Percentiles rank a stretch among this genome's conserved stretches.
These are phyloP conservation scores for Tetragonula carbonaria DNA, from an alignment of 2,888 invertebrate genomes.

Conservation along the genomic window DNA sequence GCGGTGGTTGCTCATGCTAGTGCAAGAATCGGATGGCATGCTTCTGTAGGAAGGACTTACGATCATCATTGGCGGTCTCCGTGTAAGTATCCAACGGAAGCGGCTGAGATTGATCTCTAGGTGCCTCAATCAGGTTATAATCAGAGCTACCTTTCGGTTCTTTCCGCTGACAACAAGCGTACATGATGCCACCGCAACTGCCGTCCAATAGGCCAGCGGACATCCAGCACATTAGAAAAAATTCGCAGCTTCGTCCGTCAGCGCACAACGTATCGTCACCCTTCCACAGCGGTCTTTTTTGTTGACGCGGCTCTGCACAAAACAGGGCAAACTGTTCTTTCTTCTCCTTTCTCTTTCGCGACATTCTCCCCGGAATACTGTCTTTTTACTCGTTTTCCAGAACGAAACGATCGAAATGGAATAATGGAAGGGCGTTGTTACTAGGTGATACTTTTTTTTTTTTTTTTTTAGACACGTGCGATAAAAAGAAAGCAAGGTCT, in stretches of 20 bases:
- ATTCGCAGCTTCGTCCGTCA: constrained; percentile 93
- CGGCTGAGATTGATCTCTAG: constrained; percentile 80
- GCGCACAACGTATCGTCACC: constrained; percentile 87
- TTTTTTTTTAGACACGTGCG: neutral
- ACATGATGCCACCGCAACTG: constrained; percentile 92
- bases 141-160: constrained; percentile 81
- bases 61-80: constrained; percentile 86
- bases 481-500: neutral
- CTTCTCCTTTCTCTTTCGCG: neutral
- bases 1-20: constrained; percentile 47
- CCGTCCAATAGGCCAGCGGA: constrained; percentile 94
- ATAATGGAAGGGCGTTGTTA: neutral
- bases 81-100: constrained; percentile 85
- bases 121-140: constrained; percentile 81
- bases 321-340: constrained; percentile 65
- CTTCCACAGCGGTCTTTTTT: constrained; percentile 82
- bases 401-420: neutral
- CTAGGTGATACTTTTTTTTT: neutral
- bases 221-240: constrained; percentile 96
- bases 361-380: neutral
- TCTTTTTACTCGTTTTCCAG: neutral
- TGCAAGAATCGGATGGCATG: constrained; percentile 63
- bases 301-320: constrained; percentile 82
- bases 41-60: constrained; percentile 85
- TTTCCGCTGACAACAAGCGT: constrained; percentile 93